Base-by-base conservation (phyloP, 2,113 vertebrate species). In the Coryphaenoides rupestris region DNA sequence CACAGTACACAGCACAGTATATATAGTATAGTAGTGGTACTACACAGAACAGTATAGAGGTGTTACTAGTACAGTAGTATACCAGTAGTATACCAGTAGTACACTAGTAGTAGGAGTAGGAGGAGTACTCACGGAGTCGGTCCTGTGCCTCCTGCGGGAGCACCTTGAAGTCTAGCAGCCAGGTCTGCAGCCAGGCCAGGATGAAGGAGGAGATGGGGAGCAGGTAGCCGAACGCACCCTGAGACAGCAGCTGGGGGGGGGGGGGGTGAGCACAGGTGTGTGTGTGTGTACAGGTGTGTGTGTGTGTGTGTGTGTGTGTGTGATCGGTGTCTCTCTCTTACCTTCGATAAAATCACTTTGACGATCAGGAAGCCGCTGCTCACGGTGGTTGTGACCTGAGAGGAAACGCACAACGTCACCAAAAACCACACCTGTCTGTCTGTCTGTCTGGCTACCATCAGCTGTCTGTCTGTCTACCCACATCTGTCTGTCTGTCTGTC, bases 151-250 rank as follows among this genome's bases (percentile, higher is more conserved):
- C 97, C 78, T 98, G 96, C 12, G 97, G 95, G 73, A 99, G 91
- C 24, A 99, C 97, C 87, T 99, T 99, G 53, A 98, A 99, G 90
- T 99, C 97, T 19, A 98, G 86, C 74, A 99, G 93, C 97, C 97
- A 99, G 0, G 95, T 98, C 83, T 99, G 96, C 21, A 98, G 94
- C 96, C 97, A 99, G 74, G 95, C 95, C 58, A 99, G 90, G 69
- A 99, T 93, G 84, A 99, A 99, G 68, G 96, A 98, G 83, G 95
- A 89, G 85, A 98, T 98, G 87, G 96, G 96, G 49, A 98, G 88
- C 77, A 98, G 93, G 0, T 98, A 99, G 6, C 96, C 96, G 60
- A 99, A 98, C 47, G 96, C 94, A 58, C n/a, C 96, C 89, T 97
- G 93, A 63, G 92, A 92, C 73, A 99, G 92, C 68, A 99, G 92